A percentile compares a stretch with the other conserved stretches of the same genome.
Evolutionary conservation across 2,797 vertebrate genomes (phyloP).

Genomic region (Gymnoscopelus microlampas): DNA sequence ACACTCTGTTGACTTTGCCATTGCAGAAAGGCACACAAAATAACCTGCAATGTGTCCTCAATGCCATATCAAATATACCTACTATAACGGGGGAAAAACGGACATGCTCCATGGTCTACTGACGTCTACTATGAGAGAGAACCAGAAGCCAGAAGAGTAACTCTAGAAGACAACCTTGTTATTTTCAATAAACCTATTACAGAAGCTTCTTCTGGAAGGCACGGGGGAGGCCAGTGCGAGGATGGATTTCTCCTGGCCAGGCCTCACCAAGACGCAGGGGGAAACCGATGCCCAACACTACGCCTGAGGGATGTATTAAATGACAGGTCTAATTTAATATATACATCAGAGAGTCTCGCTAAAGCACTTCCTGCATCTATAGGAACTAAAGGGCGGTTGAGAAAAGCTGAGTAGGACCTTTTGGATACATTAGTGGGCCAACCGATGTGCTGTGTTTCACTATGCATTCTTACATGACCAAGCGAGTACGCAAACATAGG

Average conservation of each 20-base stretch:
- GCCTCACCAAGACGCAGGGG: slow-evolving; percentile 49
- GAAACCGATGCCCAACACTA: slow-evolving; percentile 67
- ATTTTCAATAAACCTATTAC: slow-evolving; percentile 78
- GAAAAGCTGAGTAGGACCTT: slow-evolving; percentile 69
- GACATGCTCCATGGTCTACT: slow-evolving; percentile 48
- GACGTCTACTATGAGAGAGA: slow-evolving; percentile 59
- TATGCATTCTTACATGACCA: slow-evolving; percentile 48
- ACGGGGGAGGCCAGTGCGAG: slow-evolving; percentile 50
- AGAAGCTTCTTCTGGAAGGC: slow-evolving; percentile 64
- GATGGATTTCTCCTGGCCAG: slow-evolving; percentile 67
- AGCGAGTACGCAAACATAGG: slow-evolving; percentile 24
- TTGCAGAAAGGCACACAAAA: too few relatives aligned
- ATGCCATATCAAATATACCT: too few relatives aligned
- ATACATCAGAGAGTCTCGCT: slow-evolving; percentile 72
- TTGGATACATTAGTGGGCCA: slow-evolving; percentile 69
- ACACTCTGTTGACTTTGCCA: too few relatives aligned
- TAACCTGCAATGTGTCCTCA: too few relatives aligned
- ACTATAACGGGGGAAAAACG: neutral
- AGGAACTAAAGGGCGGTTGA: slow-evolving; percentile 62
- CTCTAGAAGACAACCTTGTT: slow-evolving; percentile 75
- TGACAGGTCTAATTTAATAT: slow-evolving; percentile 77
- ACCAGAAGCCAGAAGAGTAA: slow-evolving; percentile 61
- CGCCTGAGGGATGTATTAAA: slow-evolving; percentile 74
- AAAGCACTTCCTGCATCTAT: slow-evolving; percentile 78
- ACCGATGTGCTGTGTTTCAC: slow-evolving; percentile 46